Evolutionary conservation across 1,140 invertebrate genomes (phyloP).

Genomic region (Sarcophaga peregrina): DNA sequence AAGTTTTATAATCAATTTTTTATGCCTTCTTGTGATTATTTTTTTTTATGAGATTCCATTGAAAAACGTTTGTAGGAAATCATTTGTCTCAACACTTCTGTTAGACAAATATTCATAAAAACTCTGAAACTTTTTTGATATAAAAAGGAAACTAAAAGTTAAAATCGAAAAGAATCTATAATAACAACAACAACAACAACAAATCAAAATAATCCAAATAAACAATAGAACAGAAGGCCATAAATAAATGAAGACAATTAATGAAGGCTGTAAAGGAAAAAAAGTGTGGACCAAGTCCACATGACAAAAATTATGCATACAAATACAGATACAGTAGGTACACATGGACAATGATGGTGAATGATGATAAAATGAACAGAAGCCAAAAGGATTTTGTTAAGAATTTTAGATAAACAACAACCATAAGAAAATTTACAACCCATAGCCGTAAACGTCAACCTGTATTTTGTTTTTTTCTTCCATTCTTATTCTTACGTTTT

Average conservation of each 20-base stretch:
- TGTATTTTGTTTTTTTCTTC: not conserved
- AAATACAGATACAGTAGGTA: too few relatives aligned
- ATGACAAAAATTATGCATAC: too few relatives aligned
- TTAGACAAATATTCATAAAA: constrained; percentile 33
- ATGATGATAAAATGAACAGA: constrained; percentile 42
- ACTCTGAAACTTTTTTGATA: not conserved
- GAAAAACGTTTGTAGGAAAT: constrained; percentile 26
- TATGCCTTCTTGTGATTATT: constrained; percentile 18
- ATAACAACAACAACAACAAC: constrained; percentile 4
- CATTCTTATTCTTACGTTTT: too few relatives aligned
- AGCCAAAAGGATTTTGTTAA: constrained; percentile 43
- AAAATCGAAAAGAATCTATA: not conserved
- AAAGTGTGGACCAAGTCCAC: not conserved
- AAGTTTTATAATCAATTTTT: not conserved
- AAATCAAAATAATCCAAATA: constrained; percentile 39
- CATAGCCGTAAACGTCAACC: constrained; percentile 35
- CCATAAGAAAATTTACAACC: constrained; percentile 12
- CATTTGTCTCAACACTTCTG: constrained; percentile 39
- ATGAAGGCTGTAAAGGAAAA: not conserved
- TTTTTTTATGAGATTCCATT: constrained; percentile 25
- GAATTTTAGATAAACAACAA: constrained; percentile 37
- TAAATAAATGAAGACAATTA: not conserved
- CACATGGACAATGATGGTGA: too few relatives aligned
- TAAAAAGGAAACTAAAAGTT: not conserved
- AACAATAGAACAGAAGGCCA: not conserved